phyloP scores from a whole-genome alignment of 2,888 invertebrate genomes.

The Philonicus albiceps region DNA sequence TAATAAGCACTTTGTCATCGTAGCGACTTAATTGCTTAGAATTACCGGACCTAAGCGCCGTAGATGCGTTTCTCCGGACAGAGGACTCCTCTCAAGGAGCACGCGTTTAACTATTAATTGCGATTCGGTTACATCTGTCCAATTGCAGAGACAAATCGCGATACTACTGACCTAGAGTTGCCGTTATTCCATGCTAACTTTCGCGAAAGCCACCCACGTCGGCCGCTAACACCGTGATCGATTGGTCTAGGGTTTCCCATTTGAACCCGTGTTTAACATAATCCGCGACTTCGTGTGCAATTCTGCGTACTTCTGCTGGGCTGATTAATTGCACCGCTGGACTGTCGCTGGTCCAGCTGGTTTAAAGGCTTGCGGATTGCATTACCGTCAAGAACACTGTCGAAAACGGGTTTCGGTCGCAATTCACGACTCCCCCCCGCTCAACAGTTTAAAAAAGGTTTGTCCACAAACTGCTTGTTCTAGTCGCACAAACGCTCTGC shows the following conservation, averaged over 20 bases:
- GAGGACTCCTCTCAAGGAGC: neutral
- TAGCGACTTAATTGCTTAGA: neutral
- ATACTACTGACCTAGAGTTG: constrained; percentile 34
- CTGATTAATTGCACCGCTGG: constrained; percentile 31
- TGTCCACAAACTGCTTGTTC: neutral
- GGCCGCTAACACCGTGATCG: constrained; percentile 32
- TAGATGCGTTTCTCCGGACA: neutral
- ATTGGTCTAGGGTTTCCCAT: constrained; percentile 29
- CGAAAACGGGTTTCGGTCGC: neutral
- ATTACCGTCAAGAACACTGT: neutral
- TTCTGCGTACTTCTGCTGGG: neutral
- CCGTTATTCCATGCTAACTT: constrained; percentile 30
- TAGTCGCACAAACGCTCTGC: neutral
- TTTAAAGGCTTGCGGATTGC: neutral
- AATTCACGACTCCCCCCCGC: neutral
- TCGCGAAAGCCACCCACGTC: constrained; percentile 27
- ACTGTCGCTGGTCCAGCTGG: constrained; percentile 12
- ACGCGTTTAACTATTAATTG: neutral
- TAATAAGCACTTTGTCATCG: constrained; percentile 25
- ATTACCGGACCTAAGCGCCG: neutral
- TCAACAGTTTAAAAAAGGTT: neutral
- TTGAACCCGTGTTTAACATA: constrained; percentile 38
- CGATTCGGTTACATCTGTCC: constrained; percentile 9
- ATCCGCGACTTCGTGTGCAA: constrained; percentile 28
- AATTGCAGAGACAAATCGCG: constrained; percentile 27